A percentile compares a stretch with the other conserved stretches of the same genome.
These are phyloP conservation scores for Melinaea menophilus DNA, from an alignment of 2,888 invertebrate genomes.

Conservation along the genomic window DNA sequence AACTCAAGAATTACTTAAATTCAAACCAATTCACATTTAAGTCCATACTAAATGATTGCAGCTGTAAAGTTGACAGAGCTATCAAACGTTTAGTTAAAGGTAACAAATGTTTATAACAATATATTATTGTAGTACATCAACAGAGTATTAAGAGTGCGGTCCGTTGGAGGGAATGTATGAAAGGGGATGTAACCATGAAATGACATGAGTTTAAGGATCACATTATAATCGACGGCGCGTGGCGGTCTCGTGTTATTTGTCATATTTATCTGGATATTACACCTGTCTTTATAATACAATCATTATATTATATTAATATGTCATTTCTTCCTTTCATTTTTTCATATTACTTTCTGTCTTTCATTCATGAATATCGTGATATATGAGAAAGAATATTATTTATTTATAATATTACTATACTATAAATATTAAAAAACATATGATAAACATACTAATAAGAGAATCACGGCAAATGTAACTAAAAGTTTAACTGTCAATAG, in stretches of 20 bases:
- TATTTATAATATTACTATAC: too few species aligned
- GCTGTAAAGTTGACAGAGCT: conserved; percentile 6
- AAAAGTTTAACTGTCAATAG: conserved; percentile 31
- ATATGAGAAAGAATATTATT: too few species aligned
- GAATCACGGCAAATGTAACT: neutral
- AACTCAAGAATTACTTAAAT: too few species aligned
- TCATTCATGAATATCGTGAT: too few species aligned
- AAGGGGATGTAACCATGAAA: conserved; percentile 18
- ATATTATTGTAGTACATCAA: neutral
- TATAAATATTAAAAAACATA: neutral
- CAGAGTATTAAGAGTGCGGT: neutral
- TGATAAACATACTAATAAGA: neutral
- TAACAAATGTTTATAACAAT: neutral
- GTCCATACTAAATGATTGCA: neutral
- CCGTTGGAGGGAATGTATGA: conserved; percentile 1
- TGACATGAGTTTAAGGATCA: conserved; percentile 14
- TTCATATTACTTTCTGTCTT: neutral
- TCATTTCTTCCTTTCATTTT: neutral
- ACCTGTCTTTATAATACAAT: neutral
- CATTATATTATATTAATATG: neutral
- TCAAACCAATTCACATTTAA: too few species aligned
- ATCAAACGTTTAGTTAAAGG: conserved; percentile 2
- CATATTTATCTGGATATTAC: conserved; percentile 1
- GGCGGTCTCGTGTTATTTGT: conserved; percentile 47
- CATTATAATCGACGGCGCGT: conserved; percentile 51